Percentiles rank a stretch among this genome's conserved stretches.
phyloP scores from a whole-genome alignment of 2,888 invertebrate species.

The Andrena bicolor region DNA sequence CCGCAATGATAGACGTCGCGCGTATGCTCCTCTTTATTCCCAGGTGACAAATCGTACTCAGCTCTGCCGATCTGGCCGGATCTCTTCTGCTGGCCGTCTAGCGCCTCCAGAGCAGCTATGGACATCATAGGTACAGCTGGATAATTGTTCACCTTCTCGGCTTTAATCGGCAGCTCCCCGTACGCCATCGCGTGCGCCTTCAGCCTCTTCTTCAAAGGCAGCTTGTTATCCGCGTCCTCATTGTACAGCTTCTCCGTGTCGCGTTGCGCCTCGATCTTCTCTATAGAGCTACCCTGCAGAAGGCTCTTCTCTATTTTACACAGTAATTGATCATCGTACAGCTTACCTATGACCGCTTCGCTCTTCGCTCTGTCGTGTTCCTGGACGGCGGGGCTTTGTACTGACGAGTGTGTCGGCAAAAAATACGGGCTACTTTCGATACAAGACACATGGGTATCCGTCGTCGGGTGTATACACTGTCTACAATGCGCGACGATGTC shows the following conservation, averaged over 20 bases:
- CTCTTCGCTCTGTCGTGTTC: constrained; percentile 69
- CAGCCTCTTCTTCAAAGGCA: constrained; percentile 81
- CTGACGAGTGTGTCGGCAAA: constrained; percentile 73
- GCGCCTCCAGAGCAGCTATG: constrained; percentile 76
- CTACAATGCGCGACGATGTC: constrained; percentile 77
- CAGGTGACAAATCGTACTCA: constrained; percentile 49
- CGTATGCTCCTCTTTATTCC: constrained; percentile 36
- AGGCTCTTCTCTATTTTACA: constrained; percentile 73
- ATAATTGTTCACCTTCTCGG: constrained; percentile 71
- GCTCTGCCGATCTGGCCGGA: constrained; percentile 54
- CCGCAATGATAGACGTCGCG: constrained; percentile 50
- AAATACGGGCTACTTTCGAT: constrained; percentile 78
- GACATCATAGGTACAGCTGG: constrained; percentile 79
- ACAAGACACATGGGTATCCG: constrained; percentile 72
- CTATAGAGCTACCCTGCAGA: constrained; percentile 63
- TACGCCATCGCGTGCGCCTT: constrained; percentile 76
- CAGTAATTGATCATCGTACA: constrained; percentile 75
- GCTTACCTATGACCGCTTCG: constrained; percentile 69
- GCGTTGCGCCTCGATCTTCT: constrained; percentile 66
- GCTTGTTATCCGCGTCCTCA: constrained; percentile 73
- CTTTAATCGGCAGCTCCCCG: constrained; percentile 69
- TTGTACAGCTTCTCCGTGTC: constrained; percentile 70
- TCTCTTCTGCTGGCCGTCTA: constrained; percentile 54
- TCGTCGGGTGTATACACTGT: constrained; percentile 76
- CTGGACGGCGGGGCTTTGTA: constrained; percentile 72